phyloP scores from a whole-genome alignment of 2,888 invertebrate species.

The Molanna angustata region DNA sequence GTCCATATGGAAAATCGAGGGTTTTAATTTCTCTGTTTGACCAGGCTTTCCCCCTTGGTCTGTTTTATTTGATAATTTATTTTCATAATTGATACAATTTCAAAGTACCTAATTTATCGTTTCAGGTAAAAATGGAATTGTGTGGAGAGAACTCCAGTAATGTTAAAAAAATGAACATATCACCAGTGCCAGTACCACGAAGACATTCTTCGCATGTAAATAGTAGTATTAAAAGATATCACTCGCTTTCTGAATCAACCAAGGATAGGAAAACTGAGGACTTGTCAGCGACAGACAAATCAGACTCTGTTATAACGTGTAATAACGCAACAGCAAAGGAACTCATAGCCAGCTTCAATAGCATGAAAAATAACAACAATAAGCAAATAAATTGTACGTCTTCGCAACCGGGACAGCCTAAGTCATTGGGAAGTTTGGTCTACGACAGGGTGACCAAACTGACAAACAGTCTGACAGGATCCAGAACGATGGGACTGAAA shows the following conservation, averaged over 20 bases:
- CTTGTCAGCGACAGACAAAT: constrained; percentile 11
- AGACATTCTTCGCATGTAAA: not conserved
- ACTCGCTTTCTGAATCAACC: constrained; percentile 10
- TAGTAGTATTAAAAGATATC: constrained; percentile 13
- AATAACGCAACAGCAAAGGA: constrained; percentile 19
- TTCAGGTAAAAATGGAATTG: too few relatives aligned
- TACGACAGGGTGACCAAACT: constrained; percentile 29
- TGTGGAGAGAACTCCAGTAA: too few relatives aligned
- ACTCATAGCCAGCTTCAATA: constrained; percentile 24
- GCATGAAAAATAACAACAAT: constrained; percentile 5
- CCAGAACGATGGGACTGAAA: constrained; percentile 16
- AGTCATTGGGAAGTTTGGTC: constrained; percentile 27
- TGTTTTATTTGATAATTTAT: too few relatives aligned
- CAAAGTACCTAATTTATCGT: too few relatives aligned
- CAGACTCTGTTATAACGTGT: constrained; percentile 9
- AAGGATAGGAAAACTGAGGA: not conserved
- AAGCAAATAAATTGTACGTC: not conserved
- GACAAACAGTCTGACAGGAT: constrained; percentile 19
- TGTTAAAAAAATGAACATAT: too few relatives aligned
- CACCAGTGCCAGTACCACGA: not conserved
- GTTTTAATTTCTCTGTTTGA: too few relatives aligned
- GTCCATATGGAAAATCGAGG: too few relatives aligned
- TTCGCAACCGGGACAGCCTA: constrained; percentile 6
- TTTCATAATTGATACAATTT: too few relatives aligned
- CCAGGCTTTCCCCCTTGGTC: too few relatives aligned